These are phyloP conservation scores for Sceloporus tristichus DNA, from an alignment of 2,113 vertebrate genomes.

Conservation along the genomic window DNA sequence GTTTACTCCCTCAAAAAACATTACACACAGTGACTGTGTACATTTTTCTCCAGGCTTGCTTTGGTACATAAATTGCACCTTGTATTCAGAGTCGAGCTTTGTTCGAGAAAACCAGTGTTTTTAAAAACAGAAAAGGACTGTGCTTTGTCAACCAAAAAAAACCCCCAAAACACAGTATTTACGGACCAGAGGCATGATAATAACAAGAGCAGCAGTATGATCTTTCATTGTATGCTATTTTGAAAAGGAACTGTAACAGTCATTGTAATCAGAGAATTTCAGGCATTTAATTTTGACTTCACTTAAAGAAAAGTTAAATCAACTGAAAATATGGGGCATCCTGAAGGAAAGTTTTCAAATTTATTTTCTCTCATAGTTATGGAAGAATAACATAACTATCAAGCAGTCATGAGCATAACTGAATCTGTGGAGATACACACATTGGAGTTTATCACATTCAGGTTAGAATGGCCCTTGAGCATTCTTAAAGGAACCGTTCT, in stretches of 20 bases:
- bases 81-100: constrained; percentile 53
- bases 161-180: constrained; percentile 57
- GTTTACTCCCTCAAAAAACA: neutral
- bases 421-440: too few relatives aligned
- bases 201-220: constrained; percentile 33
- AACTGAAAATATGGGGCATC: too few relatives aligned
- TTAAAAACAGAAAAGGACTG: constrained; percentile 37
- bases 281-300: neutral
- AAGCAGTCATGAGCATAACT: too few relatives aligned
- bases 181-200: constrained; percentile 44
- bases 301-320: too few relatives aligned
- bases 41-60: neutral
- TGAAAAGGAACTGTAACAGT: constrained; percentile 51
- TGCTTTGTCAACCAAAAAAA: constrained; percentile 65
- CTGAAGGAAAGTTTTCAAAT: too few relatives aligned
- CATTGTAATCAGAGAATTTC: constrained; percentile 26
- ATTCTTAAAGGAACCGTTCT: too few relatives aligned
- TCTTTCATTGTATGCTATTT: constrained; percentile 40
- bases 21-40: neutral
- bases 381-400: too few relatives aligned
- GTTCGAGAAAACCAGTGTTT: constrained; percentile 52
- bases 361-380: too few relatives aligned
- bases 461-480: too few relatives aligned
- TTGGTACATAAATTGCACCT: neutral
- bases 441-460: too few relatives aligned